Base-by-base conservation (phyloP, 1,140 invertebrate genomes). In the Drosophila equinoxialis region DNA sequence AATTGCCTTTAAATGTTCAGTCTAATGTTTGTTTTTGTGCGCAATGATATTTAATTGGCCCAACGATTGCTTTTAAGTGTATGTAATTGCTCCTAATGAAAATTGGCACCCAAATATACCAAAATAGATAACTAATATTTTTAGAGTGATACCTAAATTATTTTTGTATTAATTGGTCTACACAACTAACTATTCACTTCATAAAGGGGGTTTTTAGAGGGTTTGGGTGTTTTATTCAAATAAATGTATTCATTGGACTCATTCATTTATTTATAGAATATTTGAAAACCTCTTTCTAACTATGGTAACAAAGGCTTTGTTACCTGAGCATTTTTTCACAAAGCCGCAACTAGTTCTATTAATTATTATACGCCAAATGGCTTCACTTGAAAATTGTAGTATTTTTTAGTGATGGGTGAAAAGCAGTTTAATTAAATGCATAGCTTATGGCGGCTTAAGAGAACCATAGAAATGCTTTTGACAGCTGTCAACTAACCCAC, bases 401-500 rank as follows among this genome's bases (percentile, higher is more conserved):
- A 23, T 23, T 74, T 69, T 66, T 37, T 65, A 11, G 37, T 5
- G 37, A 13, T 10, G 6, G 8, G 45, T 11, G 10, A 5, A 60
- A 30, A 65, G 59, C 42, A 55, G 60, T 54, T 71, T 77, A 74
- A 85, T 84, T 66, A 71, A 74, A 80, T 76, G 78, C 66, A 65
- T 42, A 65, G 58, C 23, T 79, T 70, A 64, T 81, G 72, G 73
- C 26, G 60, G 73, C 58, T 62, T 60, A 30, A 37, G 30, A 39
- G 51, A 64, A 39, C 72, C 68, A 61, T 63, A 64, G 59, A 71
- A 75, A 67, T 77, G 71, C 69, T 63, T 81, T 78, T 86, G 81
- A 65, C 68, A 72, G 71, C 82, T 72, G 74, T 86, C 82, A 72
- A 59, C 71, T 67, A 41, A 77, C 69, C 70, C 65, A 69, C 65